Evolutionary conservation across 92 coral and sea anemone species (phyloP).

Genomic region (Actinostola sp.): DNA sequence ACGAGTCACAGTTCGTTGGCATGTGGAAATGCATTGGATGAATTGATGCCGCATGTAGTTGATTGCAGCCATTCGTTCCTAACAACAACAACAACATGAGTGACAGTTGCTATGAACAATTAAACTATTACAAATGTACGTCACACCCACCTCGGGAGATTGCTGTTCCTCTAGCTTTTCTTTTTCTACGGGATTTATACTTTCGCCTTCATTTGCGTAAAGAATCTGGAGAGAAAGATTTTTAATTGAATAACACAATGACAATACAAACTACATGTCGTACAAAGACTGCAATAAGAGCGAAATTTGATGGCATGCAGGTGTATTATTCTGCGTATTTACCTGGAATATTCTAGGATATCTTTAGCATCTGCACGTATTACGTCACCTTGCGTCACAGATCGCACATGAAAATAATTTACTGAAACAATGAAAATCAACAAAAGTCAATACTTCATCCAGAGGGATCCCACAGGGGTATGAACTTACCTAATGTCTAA

Average conservation of each 20-base stretch:
- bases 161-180: constrained; percentile 84
- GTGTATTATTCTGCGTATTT: neutral
- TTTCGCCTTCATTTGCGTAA: constrained; percentile 93
- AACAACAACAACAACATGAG: constrained; percentile 10
- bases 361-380: constrained; percentile 98
- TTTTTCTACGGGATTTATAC: constrained; percentile 85
- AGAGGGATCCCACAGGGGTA: neutral
- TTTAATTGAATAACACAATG: neutral
- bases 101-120: no score
- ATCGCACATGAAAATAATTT: constrained; percentile 97
- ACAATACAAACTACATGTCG: neutral
- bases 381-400: constrained; percentile 99
- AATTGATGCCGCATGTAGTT: constrained; percentile 99
- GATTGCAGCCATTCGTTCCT: constrained; percentile 91
- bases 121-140: neutral
- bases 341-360: constrained; percentile 99
- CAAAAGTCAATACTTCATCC: neutral
- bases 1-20: constrained; percentile 99
- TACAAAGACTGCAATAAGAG: no score
- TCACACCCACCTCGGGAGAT: constrained; percentile 70
- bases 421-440: constrained; percentile 36
- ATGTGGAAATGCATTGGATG: constrained; percentile 93
- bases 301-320: no score
- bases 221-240: constrained; percentile 66
- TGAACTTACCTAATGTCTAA: constrained; percentile 89